Evolutionary conservation across 2,113 vertebrate genomes (phyloP), one percentile per base, ranked within the genome.

Genomic region (Limnothrissa miodon): DNA sequence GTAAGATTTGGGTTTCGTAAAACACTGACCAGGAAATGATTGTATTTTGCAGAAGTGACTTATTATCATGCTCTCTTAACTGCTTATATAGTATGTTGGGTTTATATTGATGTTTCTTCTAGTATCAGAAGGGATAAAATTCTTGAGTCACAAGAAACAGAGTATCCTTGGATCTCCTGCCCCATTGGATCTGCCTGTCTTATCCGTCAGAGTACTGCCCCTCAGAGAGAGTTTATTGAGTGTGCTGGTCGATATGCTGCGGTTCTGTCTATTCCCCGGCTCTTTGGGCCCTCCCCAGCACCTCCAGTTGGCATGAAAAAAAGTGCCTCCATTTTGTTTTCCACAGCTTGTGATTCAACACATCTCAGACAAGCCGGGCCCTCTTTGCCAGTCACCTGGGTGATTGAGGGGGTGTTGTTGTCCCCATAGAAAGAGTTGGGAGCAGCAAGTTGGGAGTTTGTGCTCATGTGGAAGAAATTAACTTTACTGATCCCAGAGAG

Each of bases 191-290:
- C 25, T 33, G 2, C 15, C 66, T 36, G 66, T 10, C 66, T 39
- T 36, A 70, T 70, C 66, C 66, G 36, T 70, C 66, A 70, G 66
- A 36, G 10, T 13, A 11, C 1, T 70, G 66, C 33, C 66, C 66
- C 66, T 36, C 66, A 36, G 66, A 70, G 62, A 66, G 66, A 70
- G 25, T 33, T 70, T 70, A 33, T 70, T 70, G 66, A 70, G 33
- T 11, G 11, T 29, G 25, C 4, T 70, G 33, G 33, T 70, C 66
- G 25, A 70, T 70, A 70, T 29, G 0, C 66, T 13, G 15, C 29
- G 13, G 25, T 36, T 36, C 29, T 4, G 66, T 11, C n/a, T 62
- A n/a, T n/a, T 25, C 11, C 66, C 4, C 66, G 23, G 51, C 66
- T 17, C 29, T 13, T 70, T 33, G 5, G 11, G 29, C 33, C 11